Evolutionary conservation across 53 echinoderm and acorn worm species (phyloP), one percentile per base, ranked within the genome.

Genomic region (Pentamera pediparva): DNA sequence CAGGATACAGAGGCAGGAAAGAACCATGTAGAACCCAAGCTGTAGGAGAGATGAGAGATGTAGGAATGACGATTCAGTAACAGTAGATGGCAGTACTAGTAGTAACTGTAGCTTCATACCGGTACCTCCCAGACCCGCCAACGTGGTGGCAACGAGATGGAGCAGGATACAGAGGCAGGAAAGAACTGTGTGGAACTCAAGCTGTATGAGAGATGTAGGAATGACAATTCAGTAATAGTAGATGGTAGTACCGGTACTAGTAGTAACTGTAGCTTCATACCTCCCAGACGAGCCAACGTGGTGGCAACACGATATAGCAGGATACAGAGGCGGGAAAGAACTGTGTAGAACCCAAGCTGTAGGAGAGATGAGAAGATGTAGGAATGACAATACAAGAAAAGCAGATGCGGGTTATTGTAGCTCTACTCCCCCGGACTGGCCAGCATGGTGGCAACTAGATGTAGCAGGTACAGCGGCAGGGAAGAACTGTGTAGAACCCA

Each of bases 261-360:
- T n/a, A n/a, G n/a, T n/a, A n/a, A 52, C 59, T 98, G 92, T 24
- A 96, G 89, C 62, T 92, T 89, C 53, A 72, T 54, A 19, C 73
- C 73, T 21, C 73, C 73, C 20, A 72, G 54, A 12, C 73, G 52
- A 7, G 73, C 73, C 4, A 72, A 38, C 1, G 73, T 72, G 15
- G 73, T 72, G 6, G 73, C 73, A 3, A 72, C 73, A 35, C 51
- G 50, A 34, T 72, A 54, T 20, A 72, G 73, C 20, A 72, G 55
- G 32, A 72, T 54, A n/a, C 73, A 72, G 6, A 72, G 52, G 38
- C 73, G 54, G 25, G 73, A 72, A 1, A 72, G 73, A 53, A 72
- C 52, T 15, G 73, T 72, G 37, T 72, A 72, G 35, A 72, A 72
- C 21, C 73, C 73, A 20, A 72, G 50, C 73, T 72, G 73, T 17